Base-by-base conservation (phyloP, 2,797 vertebrate species). In the Heterohyrax brucei region DNA sequence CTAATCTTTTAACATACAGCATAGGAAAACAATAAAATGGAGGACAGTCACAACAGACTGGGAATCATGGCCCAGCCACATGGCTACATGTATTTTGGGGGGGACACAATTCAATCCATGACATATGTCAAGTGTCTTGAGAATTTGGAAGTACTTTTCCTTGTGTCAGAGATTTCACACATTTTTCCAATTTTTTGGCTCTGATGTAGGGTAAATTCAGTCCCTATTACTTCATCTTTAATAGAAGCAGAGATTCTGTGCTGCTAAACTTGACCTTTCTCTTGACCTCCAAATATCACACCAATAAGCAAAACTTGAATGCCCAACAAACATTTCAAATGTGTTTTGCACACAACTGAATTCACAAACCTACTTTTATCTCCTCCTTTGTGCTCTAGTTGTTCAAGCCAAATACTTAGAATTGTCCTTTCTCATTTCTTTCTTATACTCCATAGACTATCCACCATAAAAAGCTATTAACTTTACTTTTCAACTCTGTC, bases 321-420 rank as follows among this genome's bases (percentile, higher is more conserved):
- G 18, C 89, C 39, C 82, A 84, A 76, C 24, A 62, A 80, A 14
- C 16, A 33, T 48, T 88, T 26, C 33, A 86, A 56, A 82, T 66
- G 5, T n/a, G 78, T 26, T 33, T 56, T 12, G 39, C 10, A 64
- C 56, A 80, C 21, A 82, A 46, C 2, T 86, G 44, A 86, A 53
- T 73, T 77, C 75, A 13, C 21, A 82, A 94, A 26, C 5, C 77
- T 94, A 9, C 16, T 76, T 91, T 92, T 91, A 79, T 83, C 26
- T 72, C 92, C 6, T 86, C 14, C n/a, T 66, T 39, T 75, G 21
- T 83, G 22, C 46, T 89, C 26, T 90, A 56, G 48, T 48, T 7
- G 66, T 61, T 44, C 50, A 50, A 91, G 56, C 16, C 46, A 64
- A 81, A 13, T 22, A 56, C 89, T 61, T 78, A 48, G 48, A 91